phyloP scores from a whole-genome alignment of 2,113 vertebrate species.

The Xenus cinereus region DNA sequence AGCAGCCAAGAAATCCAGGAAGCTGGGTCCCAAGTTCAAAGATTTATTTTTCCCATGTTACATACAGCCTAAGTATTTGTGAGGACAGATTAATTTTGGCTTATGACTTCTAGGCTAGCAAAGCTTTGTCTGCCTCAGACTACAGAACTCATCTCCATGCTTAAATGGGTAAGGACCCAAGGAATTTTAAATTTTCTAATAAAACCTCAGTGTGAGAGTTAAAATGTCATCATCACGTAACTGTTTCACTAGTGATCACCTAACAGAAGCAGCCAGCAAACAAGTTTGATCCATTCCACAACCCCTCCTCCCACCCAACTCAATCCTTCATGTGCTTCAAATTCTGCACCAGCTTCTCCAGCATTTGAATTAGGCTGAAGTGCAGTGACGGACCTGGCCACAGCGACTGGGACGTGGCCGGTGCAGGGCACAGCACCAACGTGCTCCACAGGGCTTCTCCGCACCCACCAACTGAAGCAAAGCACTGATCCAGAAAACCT shows the following conservation, averaged over 20 bases:
- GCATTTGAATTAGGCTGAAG: not conserved
- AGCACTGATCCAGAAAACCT: not conserved
- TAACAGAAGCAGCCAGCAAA: not conserved
- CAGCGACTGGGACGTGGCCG: not conserved
- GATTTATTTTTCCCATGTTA: not conserved
- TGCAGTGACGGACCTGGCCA: not conserved
- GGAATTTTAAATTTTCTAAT: not conserved
- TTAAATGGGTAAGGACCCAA: not conserved
- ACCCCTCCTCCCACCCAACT: not conserved
- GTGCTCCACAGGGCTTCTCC: accelerated
- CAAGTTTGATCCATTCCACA: not conserved
- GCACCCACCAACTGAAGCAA: not conserved
- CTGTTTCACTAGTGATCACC: not conserved
- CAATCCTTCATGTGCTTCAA: not conserved
- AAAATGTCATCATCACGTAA: not conserved
- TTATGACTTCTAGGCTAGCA: not conserved
- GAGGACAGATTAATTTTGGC: not conserved
- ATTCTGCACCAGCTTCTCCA: not conserved
- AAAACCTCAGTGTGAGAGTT: not conserved
- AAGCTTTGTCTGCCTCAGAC: not conserved
- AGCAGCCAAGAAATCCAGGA: not conserved
- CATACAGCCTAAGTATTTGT: not conserved
- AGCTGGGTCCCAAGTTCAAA: not conserved
- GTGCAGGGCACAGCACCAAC: not conserved
- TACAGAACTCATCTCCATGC: not conserved